A percentile compares a stretch with the other conserved stretches of the same genome.
Conservation (phyloP, 2,113 vertebrate species). For the Barnardius zonarius region DNA sequence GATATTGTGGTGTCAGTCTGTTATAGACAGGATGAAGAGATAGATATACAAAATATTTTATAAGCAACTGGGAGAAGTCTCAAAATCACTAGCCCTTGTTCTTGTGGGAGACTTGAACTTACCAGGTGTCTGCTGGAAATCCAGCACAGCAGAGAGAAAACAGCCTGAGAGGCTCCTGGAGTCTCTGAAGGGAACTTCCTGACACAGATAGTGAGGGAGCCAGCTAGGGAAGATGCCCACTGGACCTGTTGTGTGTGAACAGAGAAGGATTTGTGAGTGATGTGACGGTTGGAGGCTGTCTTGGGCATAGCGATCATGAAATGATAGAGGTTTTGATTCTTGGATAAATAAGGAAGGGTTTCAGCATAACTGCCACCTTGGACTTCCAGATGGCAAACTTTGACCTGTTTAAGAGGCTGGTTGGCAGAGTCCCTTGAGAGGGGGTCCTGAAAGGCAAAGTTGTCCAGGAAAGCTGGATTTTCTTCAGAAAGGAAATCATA, state of each 20-base stretch:
- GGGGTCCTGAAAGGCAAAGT: not conserved
- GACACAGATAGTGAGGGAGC: not conserved
- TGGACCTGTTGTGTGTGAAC: not conserved
- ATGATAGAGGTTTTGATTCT: not conserved
- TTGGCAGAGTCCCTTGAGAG: not conserved
- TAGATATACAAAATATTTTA: not conserved
- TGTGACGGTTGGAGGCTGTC: not conserved
- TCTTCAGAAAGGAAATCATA: not conserved
- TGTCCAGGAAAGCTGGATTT: not conserved
- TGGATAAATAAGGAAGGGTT: not conserved
- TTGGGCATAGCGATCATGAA: not conserved
- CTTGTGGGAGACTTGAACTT: not conserved
- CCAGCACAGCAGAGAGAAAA: not conserved
- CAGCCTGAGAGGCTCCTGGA: not conserved
- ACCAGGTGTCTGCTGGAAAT: not conserved
- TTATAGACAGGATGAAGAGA: not conserved
- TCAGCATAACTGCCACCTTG: not conserved
- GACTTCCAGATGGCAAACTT: not conserved
- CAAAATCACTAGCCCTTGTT: not conserved
- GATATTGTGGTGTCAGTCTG: not conserved
- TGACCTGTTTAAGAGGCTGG: not conserved
- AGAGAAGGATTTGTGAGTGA: not conserved
- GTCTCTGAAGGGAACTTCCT: not conserved
- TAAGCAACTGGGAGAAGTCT: not conserved
- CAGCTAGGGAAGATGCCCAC: not conserved